Evolutionary conservation across 2,797 vertebrate species (phyloP).

Genomic region (Alca torda): DNA sequence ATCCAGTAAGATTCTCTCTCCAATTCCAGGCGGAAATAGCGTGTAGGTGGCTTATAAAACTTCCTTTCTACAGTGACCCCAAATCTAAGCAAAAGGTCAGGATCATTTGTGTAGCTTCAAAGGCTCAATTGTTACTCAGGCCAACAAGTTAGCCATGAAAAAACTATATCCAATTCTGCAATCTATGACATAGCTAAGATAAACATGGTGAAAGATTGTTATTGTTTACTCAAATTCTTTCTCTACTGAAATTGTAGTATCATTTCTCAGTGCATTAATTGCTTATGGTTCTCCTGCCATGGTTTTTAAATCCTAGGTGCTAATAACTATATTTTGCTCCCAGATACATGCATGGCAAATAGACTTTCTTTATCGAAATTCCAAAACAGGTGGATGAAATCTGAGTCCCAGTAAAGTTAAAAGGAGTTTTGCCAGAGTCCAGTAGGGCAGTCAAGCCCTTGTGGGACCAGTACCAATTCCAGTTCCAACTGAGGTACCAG

Average conservation of each 20-base stretch:
- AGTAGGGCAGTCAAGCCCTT: neutral
- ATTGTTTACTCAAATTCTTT: slow-evolving; percentile 54
- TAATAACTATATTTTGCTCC: neutral
- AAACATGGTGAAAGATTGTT: slow-evolving; percentile 61
- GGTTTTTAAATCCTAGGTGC: neutral
- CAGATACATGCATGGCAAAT: neutral
- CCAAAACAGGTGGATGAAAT: neutral
- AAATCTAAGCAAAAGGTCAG: slow-evolving; percentile 71
- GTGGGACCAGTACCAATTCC: neutral
- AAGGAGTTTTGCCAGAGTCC: neutral
- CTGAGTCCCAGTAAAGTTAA: neutral
- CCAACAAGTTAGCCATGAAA: slow-evolving; percentile 64
- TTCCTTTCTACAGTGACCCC: slow-evolving; percentile 73
- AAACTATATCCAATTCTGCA: slow-evolving; percentile 59
- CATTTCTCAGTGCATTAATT: neutral
- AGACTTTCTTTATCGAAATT: neutral
- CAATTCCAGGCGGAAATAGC: slow-evolving; percentile 43
- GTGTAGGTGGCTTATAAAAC: slow-evolving; percentile 71
- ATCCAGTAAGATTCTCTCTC: slow-evolving; percentile 48
- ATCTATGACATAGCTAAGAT: slow-evolving; percentile 63
- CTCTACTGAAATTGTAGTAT: neutral
- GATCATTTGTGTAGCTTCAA: slow-evolving; percentile 71
- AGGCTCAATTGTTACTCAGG: slow-evolving; percentile 67
- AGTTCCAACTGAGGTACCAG: neutral
- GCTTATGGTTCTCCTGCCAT: neutral